Percentiles rank a stretch among this genome's conserved stretches.
These are phyloP conservation scores for Todus mexicanus DNA, from an alignment of 2,797 vertebrate species.

Conservation along the genomic window DNA sequence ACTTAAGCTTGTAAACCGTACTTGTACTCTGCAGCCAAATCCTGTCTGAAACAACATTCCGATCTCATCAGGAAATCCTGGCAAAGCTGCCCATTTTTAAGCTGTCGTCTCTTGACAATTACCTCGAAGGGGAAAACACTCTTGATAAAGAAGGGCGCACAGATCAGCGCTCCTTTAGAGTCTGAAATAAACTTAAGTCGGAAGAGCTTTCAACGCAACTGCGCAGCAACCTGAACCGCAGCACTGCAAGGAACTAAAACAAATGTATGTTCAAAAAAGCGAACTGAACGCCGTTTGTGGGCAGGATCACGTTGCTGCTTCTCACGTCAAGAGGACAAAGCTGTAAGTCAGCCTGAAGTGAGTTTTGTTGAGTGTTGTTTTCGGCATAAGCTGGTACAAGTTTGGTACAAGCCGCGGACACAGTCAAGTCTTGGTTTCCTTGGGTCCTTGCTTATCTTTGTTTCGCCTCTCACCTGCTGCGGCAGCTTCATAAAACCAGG, in stretches of 20 bases:
- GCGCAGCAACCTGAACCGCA: not conserved
- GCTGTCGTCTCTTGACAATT: not conserved
- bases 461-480: not conserved
- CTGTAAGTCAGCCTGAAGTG: not conserved
- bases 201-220: not conserved
- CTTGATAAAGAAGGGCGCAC: not conserved
- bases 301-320: not conserved
- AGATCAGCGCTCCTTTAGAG: not conserved
- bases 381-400: not conserved
- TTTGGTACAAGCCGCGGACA: not conserved
- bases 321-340: not conserved
- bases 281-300: not conserved
- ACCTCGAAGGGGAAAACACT: not conserved
- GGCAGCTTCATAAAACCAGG: not conserved
- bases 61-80: not conserved
- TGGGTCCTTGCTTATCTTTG: not conserved
- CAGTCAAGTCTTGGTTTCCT: not conserved
- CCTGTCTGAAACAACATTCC: not conserved
- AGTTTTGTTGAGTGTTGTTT: not conserved
- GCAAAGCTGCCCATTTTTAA: not conserved
- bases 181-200: not conserved
- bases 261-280: not conserved
- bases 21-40: not conserved
- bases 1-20: not conserved
- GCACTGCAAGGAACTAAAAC: not conserved